Percentiles rank a stretch among this genome's conserved stretches.
These are phyloP conservation scores for Madoqua kirkii DNA, from an alignment of 2,113 vertebrate species.

Conservation along the genomic window DNA sequence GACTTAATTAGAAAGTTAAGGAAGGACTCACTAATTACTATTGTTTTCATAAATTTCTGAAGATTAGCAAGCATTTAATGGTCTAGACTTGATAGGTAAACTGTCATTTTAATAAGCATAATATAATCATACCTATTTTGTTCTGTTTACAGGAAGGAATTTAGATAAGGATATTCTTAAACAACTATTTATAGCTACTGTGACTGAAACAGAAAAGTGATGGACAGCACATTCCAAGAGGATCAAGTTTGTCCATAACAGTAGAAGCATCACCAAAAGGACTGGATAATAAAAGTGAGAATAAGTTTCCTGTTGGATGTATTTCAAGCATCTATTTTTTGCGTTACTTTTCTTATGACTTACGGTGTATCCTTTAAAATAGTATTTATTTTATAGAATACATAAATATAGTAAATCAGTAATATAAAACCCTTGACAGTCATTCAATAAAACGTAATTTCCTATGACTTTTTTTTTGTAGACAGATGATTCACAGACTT, in stretches of 20 bases:
- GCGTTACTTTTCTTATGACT: conserved; percentile 30
- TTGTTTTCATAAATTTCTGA: conserved; percentile 8
- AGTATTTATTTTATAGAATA: conserved; percentile 40
- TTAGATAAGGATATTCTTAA: conserved; percentile 90
- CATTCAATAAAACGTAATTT: not conserved
- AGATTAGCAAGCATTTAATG: not conserved
- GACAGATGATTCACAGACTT: conserved; percentile 22
- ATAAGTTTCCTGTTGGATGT: not conserved
- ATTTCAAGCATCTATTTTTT: conserved; percentile 1
- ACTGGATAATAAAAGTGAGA: not conserved
- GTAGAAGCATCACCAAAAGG: not conserved
- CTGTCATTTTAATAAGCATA: not conserved
- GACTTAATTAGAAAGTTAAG: conserved; percentile 15
- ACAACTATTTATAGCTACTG: conserved; percentile 84
- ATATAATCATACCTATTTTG: conserved; percentile 33
- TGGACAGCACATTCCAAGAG: conserved; percentile 50
- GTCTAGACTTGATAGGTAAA: not conserved
- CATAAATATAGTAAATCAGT: conserved; percentile 3
- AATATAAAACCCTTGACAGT: not conserved
- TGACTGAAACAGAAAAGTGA: conserved; percentile 68
- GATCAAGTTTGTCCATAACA: not conserved
- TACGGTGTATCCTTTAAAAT: conserved; percentile 23
- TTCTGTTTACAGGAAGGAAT: conserved; percentile 87
- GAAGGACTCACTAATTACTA: not conserved
- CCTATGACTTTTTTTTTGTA: not conserved